Conservation (phyloP, 1,140 invertebrate genomes). For the Apis florea region DNA sequence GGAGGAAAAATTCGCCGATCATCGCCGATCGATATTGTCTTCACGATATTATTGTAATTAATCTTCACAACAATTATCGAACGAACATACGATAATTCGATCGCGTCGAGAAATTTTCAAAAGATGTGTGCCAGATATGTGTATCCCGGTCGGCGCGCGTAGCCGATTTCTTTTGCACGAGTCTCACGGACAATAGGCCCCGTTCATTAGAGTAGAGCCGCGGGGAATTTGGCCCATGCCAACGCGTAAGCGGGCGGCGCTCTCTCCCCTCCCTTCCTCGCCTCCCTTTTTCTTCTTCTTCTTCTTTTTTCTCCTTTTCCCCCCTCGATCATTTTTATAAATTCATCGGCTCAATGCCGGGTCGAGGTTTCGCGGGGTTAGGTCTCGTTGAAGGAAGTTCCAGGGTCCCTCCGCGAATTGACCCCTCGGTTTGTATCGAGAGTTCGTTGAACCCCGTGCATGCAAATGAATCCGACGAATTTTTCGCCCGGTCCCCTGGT, state of each 20-base stretch:
- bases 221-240: constrained; percentile 21
- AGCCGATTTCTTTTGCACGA: not conserved
- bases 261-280: too few species aligned
- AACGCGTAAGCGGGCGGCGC: constrained; percentile 38
- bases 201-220: constrained; percentile 18
- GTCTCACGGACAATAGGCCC: not conserved
- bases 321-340: constrained; percentile 40
- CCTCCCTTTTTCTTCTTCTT: too few species aligned
- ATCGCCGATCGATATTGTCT: too few species aligned
- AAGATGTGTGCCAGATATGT: too few species aligned
- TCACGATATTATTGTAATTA: too few species aligned
- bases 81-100: too few species aligned
- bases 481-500: not conserved
- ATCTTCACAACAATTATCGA: too few species aligned
- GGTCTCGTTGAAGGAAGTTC: constrained; percentile 60
- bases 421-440: constrained; percentile 32
- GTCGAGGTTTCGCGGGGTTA: constrained; percentile 56
- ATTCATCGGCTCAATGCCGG: constrained; percentile 53
- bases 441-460: constrained; percentile 58
- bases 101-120: not conserved
- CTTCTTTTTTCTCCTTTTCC: not conserved
- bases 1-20: too few species aligned
- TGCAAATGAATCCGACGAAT: constrained; percentile 33
- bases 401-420: constrained; percentile 54
- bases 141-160: too few species aligned